Evolutionary conservation across 30 jellyfish, hydroid and myxozoan genomes (phyloP), one percentile per base, ranked within the genome.

Genomic region (Calvadosia cruxmelitensis): DNA sequence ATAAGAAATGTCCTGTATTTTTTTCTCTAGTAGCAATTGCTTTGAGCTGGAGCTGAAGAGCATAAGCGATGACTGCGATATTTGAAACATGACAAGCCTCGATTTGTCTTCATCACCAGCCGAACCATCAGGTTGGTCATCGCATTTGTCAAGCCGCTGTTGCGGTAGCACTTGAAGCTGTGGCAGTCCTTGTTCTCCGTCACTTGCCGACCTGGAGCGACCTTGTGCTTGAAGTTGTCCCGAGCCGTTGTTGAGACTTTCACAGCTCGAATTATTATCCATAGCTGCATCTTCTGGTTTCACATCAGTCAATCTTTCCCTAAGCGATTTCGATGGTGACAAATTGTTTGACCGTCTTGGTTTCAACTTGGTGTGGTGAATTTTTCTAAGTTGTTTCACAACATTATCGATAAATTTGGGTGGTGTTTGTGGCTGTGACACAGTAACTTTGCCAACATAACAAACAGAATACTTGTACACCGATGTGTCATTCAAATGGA

Each of bases 371-470:
- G 57, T 42, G 20, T 42, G 57, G 57, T 50, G 82, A 25, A 61
- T 34, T 23, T 63, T 52, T 80, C 76, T 76, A 61, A 87, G 76
- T 24, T 67, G 75, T 75, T 78, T 74, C 49, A 87, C 25, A 70
- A 87, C 84, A 16, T 80, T 90, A 75, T 87, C 97, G 27, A 87
- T 73, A 71, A 80, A 76, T 48, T 87, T 67, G 20, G 94, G 93
- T 12, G 97, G 97, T 28, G 97, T 93, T 49, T 79, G 79, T 12
- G 94, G 95, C 66, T 87, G 94, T 25, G 89, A 75, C 20, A 87
- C 74, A 5, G 94, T 74, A 53, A 87, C 97, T 71, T 80, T 87
- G 29, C 97, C 97, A 75, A 87, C 85, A 77, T 87, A 87, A 66
- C 74, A 87, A 24, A 87, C 94, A 16, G 97, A 87, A 74, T 72